Evolutionary conservation across 2,113 vertebrate species (phyloP).

Genomic region (Fulica atra): DNA sequence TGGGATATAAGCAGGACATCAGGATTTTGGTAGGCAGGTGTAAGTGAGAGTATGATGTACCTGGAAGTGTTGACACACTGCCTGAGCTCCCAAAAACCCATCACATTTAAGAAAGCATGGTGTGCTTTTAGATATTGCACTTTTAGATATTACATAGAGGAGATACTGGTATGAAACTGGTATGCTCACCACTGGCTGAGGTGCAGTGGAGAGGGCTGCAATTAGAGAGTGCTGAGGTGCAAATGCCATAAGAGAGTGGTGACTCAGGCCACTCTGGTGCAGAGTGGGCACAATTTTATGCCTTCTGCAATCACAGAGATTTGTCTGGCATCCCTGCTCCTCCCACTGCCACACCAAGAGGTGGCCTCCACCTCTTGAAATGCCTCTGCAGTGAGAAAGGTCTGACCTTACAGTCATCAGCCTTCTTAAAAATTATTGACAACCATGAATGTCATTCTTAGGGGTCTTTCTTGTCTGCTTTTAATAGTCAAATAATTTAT

Average conservation of each 20-base stretch:
- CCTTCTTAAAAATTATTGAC: not conserved
- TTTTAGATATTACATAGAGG: not conserved
- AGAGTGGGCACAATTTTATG: not conserved
- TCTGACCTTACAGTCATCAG: not conserved
- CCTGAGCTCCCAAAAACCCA: not conserved
- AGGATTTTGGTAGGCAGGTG: not conserved
- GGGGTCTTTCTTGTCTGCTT: not conserved
- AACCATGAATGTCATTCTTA: not conserved
- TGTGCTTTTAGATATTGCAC: not conserved
- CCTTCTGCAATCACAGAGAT: not conserved
- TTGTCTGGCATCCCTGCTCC: not conserved
- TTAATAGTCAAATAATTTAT: not conserved
- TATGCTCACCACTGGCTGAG: not conserved
- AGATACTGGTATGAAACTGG: accelerated
- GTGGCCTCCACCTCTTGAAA: not conserved
- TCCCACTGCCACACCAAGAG: not conserved
- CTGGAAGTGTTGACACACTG: not conserved
- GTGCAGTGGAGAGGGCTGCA: not conserved
- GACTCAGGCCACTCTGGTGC: not conserved
- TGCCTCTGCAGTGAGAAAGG: not conserved
- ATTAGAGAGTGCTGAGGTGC: not conserved
- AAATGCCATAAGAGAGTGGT: not conserved
- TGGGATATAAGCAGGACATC: not conserved
- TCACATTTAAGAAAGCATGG: not conserved
- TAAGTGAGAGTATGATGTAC: not conserved